These are phyloP conservation scores for Clinocottus analis DNA, from an alignment of 2,113 vertebrate species.

Conservation along the genomic window DNA sequence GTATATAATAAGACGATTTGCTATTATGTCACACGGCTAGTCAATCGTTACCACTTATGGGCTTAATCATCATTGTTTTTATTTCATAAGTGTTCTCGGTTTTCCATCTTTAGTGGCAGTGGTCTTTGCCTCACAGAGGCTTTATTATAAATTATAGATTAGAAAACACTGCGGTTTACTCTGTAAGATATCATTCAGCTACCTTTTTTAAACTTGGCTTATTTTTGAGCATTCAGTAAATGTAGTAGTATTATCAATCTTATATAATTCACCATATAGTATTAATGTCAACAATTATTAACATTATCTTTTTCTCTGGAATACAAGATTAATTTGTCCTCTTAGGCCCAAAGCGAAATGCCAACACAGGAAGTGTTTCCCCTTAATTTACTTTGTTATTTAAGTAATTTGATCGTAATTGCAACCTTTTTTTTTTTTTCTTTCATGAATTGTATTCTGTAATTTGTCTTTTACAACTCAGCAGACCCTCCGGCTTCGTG, in stretches of 20 bases:
- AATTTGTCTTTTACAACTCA: background rate
- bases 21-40: background rate
- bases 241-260: background rate
- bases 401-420: background rate
- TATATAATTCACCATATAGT: background rate
- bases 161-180: too few species aligned
- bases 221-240: background rate
- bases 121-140: too few species aligned
- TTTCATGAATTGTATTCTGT: background rate
- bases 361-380: background rate
- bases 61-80: background rate
- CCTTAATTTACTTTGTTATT: background rate
- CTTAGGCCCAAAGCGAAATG: background rate
- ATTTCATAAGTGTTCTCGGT: background rate
- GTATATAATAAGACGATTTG: background rate
- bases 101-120: too few species aligned
- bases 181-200: background rate
- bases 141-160: too few species aligned
- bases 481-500: background rate
- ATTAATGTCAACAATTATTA: background rate
- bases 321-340: background rate
- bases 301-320: too few species aligned
- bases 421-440: background rate
- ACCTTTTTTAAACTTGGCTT: background rate
- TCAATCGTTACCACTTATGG: background rate